Conservation (phyloP, 2,113 vertebrate species). For the Charadrius vociferus region DNA sequence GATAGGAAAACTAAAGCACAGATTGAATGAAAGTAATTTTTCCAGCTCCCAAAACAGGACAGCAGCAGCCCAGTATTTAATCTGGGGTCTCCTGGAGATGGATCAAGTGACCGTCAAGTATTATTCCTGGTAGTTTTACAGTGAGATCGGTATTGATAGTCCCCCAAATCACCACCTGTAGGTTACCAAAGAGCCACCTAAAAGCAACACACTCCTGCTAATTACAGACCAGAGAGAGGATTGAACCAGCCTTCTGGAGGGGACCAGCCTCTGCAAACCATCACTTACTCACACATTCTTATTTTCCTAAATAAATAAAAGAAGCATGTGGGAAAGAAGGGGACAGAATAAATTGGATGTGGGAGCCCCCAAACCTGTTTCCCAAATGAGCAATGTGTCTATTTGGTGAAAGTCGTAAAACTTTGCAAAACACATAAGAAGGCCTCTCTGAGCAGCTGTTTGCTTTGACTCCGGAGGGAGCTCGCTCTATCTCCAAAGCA, state of each 20-base stretch:
- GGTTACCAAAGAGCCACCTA: conserved; percentile 33
- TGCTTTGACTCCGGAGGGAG: conserved; percentile 55
- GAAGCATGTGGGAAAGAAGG: conserved; percentile 33
- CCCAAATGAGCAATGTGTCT: conserved; percentile 43
- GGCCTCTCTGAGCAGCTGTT: conserved; percentile 48
- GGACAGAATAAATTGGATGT: conserved; percentile 46
- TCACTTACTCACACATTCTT: neutral
- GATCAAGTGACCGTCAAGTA: neutral
- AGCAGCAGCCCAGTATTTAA: neutral
- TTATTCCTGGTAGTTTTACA: neutral
- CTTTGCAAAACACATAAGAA: conserved; percentile 43
- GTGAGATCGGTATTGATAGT: neutral
- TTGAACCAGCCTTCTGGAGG: neutral
- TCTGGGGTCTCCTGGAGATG: neutral
- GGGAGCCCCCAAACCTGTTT: conserved; percentile 56
- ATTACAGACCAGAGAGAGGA: conserved; percentile 30
- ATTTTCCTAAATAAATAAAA: conserved; percentile 52
- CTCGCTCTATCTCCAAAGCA: conserved; percentile 42
- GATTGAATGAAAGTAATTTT: neutral
- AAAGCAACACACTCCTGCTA: conserved; percentile 25
- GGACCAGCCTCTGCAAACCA: neutral
- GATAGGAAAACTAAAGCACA: neutral
- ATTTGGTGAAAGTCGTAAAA: conserved; percentile 56
- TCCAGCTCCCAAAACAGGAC: neutral
- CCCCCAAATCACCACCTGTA: neutral